phyloP scores from a whole-genome alignment of 2,113 vertebrate species.

The Baryphthengus martii region DNA sequence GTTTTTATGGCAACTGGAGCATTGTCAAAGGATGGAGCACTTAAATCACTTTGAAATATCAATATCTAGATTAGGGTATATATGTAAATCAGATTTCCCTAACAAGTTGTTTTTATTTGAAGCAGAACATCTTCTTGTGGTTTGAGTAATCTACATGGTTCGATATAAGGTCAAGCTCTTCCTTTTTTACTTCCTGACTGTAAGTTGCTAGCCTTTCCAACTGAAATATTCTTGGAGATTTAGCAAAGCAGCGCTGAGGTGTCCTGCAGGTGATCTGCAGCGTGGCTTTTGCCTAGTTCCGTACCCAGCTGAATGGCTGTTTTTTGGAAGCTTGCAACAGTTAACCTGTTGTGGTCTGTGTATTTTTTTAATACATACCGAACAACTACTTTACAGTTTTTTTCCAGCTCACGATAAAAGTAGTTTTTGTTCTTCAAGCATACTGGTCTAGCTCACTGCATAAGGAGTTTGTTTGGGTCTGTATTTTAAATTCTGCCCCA shows the following conservation, averaged over 20 bases:
- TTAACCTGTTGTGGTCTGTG: not conserved
- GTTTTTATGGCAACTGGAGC: not conserved
- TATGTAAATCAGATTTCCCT: not conserved
- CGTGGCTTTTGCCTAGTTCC: not conserved
- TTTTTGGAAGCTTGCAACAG: not conserved
- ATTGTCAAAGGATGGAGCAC: not conserved
- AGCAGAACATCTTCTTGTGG: not conserved
- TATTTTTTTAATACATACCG: not conserved
- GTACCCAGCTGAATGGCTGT: not conserved
- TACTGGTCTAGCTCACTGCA: accelerated
- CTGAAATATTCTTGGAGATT: not conserved
- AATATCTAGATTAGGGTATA: not conserved
- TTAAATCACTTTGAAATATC: not conserved
- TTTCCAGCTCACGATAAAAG: not conserved
- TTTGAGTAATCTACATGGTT: not conserved
- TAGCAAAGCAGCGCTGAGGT: no score
- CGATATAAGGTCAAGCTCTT: not conserved
- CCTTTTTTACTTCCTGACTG: not conserved
- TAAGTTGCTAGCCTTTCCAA: not conserved
- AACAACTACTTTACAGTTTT: not conserved
- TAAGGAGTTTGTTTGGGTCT: not conserved
- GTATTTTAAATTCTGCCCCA: not conserved
- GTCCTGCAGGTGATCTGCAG: not conserved
- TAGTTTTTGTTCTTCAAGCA: not conserved
- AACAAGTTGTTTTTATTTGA: not conserved